Conservation (phyloP, 2,888 invertebrate genomes). For the Eretmocerus hayati region DNA sequence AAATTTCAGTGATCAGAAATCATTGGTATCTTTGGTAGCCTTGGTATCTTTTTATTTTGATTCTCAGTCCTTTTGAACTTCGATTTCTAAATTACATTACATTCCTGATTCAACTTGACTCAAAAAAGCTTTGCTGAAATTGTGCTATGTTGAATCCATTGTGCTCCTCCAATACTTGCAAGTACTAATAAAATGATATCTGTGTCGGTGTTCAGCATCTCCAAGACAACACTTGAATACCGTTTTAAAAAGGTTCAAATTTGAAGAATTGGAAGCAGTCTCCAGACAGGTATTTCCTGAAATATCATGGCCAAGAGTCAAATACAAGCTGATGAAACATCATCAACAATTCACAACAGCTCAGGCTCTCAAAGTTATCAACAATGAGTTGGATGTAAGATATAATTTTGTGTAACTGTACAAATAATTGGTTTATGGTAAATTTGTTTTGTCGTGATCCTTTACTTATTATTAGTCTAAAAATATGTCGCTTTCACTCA, state of each 20-base stretch:
- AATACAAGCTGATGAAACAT: constrained; percentile 28
- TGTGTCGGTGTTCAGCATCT: too few species aligned
- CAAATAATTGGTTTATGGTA: too few species aligned
- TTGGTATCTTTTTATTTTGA: too few species aligned
- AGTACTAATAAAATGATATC: background rate
- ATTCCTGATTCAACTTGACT: too few species aligned
- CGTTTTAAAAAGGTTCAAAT: constrained; percentile 29
- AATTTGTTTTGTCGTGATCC: too few species aligned
- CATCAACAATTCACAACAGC: constrained; percentile 29
- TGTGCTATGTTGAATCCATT: too few species aligned
- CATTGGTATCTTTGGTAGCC: too few species aligned
- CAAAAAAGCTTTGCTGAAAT: too few species aligned
- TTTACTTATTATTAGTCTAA: too few species aligned
- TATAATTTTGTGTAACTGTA: background rate
- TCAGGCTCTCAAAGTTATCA: constrained; percentile 29
- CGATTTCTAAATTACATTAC: too few species aligned
- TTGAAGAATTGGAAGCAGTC: constrained; percentile 34
- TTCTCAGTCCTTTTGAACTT: too few species aligned
- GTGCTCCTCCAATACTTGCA: background rate
- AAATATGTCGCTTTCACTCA: background rate
- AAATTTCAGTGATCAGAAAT: too few species aligned
- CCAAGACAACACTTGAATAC: constrained; percentile 2
- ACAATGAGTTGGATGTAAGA: constrained; percentile 28
- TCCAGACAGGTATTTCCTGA: constrained; percentile 37
- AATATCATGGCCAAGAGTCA: constrained; percentile 31